Conservation (phyloP, 2,888 invertebrate species). For the Macropis europaea region DNA sequence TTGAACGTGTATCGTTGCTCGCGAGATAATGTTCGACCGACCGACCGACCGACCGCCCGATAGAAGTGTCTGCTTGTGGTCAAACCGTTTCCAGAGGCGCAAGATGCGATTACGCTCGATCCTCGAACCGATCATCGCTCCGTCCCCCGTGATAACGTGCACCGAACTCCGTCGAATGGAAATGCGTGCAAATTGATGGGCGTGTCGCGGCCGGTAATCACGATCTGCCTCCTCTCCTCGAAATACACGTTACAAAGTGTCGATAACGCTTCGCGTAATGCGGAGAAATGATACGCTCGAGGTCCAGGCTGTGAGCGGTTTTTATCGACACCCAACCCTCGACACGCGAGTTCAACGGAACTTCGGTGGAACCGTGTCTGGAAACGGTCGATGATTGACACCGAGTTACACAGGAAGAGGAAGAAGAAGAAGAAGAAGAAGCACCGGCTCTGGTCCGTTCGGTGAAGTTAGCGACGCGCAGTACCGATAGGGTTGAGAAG, state of each 20-base stretch:
- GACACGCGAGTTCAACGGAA: no score
- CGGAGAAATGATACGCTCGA: constrained; percentile 17
- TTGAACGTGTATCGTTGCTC: constrained; percentile 21
- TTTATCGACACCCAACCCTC: no score
- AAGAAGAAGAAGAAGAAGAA: no score
- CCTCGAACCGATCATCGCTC: constrained; percentile 44
- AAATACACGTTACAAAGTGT: constrained; percentile 7
- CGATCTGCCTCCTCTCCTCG: constrained; percentile 4
- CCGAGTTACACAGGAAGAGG: no score
- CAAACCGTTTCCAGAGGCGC: constrained; percentile 59
- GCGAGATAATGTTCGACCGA: constrained; percentile 41
- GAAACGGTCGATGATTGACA: no score
- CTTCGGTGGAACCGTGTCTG: no score
- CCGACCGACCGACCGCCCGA: no score
- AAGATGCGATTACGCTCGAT: constrained; percentile 58
- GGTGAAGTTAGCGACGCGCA: no score
- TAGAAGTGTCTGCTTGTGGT: constrained; percentile 54
- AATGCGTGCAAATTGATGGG: constrained; percentile 62
- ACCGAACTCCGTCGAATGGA: constrained; percentile 48
- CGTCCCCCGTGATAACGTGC: constrained; percentile 42
- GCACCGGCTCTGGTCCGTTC: no score
- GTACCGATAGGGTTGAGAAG: no score
- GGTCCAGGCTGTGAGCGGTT: no score
- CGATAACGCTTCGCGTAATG: constrained; percentile 27
- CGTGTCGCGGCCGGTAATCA: constrained; percentile 45